phyloP scores from a whole-genome alignment of 2,888 invertebrate species.

The Junonia oenone region DNA sequence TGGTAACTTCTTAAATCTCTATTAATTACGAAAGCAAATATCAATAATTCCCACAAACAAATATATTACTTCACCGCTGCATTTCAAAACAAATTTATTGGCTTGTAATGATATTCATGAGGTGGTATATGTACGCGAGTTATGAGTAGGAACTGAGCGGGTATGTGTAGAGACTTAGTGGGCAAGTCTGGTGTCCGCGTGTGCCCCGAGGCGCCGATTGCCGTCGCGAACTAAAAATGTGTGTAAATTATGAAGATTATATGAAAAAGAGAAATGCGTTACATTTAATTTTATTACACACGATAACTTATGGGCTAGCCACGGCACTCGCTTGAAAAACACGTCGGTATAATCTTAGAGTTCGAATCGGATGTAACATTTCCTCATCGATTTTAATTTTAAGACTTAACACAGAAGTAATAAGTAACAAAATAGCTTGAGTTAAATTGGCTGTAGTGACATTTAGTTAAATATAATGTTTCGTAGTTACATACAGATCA shows the following conservation, averaged over 20 bases:
- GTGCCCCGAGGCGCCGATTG: constrained; percentile 59
- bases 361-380: constrained; percentile 1
- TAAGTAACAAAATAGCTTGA: constrained; percentile 32
- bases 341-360: constrained; percentile 42
- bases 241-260: constrained; percentile 78
- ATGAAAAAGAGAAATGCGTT: constrained; percentile 79
- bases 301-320: constrained; percentile 75
- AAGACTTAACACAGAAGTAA: background rate
- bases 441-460: constrained; percentile 34
- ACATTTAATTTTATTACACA: constrained; percentile 79
- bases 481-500: constrained; percentile 74
- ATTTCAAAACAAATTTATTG: constrained; percentile 16
- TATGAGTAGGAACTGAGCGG: constrained; percentile 23
- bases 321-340: constrained; percentile 69
- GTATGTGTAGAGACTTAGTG: constrained; percentile 13
- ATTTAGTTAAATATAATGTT: constrained; percentile 36
- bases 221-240: constrained; percentile 73
- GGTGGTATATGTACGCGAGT: constrained; percentile 9
- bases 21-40: background rate
- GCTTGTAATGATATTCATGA: constrained; percentile 20
- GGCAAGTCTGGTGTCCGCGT: constrained; percentile 30
- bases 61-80: background rate
- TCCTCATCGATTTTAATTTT: constrained; percentile 15
- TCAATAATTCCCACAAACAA: background rate
- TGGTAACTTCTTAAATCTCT: background rate